A percentile compares a stretch with the other conserved stretches of the same genome.
Evolutionary conservation across 23 tunicate species (phyloP).

Genomic region (Oikopleura dioica): DNA sequence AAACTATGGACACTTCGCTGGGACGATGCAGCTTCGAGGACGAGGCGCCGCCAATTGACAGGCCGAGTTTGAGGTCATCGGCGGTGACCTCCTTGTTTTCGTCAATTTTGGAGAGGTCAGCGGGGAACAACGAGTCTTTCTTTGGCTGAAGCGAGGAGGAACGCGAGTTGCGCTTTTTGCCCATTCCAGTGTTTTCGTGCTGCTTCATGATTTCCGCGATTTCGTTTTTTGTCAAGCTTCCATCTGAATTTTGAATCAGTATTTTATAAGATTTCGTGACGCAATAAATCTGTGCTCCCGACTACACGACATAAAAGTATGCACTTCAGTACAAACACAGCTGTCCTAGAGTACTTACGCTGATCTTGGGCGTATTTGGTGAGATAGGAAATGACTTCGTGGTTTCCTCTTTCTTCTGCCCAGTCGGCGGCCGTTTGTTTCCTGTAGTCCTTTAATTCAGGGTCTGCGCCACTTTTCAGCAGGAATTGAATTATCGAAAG

Average conservation of each 20-base stretch:
- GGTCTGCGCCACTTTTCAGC: neutral
- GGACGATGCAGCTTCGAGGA: neutral
- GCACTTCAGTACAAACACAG: too few relatives aligned
- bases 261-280: too few relatives aligned
- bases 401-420: neutral
- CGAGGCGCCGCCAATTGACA: too few relatives aligned
- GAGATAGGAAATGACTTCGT: neutral
- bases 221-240: neutral
- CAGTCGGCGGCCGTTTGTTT: neutral
- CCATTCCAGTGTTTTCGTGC: neutral
- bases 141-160: neutral
- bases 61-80: too few relatives aligned
- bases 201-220: neutral
- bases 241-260: neutral
- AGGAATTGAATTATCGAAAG: neutral
- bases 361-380: conserved; percentile 3
- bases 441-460: neutral
- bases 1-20: neutral
- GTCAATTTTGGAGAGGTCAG: neutral
- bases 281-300: too few relatives aligned
- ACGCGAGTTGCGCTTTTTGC: neutral
- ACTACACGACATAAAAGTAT: too few relatives aligned
- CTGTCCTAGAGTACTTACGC: too few relatives aligned
- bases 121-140: neutral
- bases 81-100: too few relatives aligned